Evolutionary conservation across 2,797 vertebrate species (phyloP).

Genomic region (Protonibea diacanthus): DNA sequence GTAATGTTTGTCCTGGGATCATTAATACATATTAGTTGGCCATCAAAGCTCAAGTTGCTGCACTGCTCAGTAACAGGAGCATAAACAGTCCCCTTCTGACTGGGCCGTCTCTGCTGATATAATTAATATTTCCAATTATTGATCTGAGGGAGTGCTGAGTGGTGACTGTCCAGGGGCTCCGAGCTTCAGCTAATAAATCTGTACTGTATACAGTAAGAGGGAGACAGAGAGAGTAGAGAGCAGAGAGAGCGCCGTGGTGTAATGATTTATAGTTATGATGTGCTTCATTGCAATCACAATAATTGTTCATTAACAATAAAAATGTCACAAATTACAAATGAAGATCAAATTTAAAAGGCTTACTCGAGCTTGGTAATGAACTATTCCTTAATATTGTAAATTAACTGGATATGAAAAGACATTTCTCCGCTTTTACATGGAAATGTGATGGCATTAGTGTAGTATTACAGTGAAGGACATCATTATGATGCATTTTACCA

Average conservation of each 20-base stretch:
- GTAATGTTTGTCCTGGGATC: slow-evolving; percentile 83
- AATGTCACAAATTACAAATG: slow-evolving; percentile 41
- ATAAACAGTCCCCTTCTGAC: slow-evolving; percentile 82
- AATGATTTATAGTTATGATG: slow-evolving; percentile 56
- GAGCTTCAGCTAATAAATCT: slow-evolving; percentile 81
- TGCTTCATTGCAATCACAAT: slow-evolving; percentile 52
- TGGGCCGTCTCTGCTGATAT: slow-evolving; percentile 80
- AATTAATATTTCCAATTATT: slow-evolving; percentile 91
- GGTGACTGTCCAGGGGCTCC: slow-evolving; percentile 82
- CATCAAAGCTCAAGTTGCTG: slow-evolving; percentile 82
- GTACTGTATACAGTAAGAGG: slow-evolving; percentile 68
- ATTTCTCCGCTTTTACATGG: slow-evolving; percentile 12
- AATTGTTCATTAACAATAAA: slow-evolving; percentile 58
- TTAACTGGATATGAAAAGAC: slow-evolving; percentile 28
- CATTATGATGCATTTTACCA: neutral
- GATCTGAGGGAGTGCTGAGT: slow-evolving; percentile 85
- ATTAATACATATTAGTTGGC: slow-evolving; percentile 85
- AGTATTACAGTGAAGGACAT: neutral
- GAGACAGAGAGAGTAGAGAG: slow-evolving; percentile 24
- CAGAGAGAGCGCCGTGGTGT: slow-evolving; percentile 13
- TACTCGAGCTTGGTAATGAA: slow-evolving; percentile 33
- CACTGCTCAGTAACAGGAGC: slow-evolving; percentile 75
- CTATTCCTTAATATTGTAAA: slow-evolving; percentile 38
- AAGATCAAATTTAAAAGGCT: slow-evolving; percentile 42
- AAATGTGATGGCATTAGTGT: neutral